Base-by-base conservation (phyloP, 2,113 vertebrate genomes). In the Tyrannus savana region DNA sequence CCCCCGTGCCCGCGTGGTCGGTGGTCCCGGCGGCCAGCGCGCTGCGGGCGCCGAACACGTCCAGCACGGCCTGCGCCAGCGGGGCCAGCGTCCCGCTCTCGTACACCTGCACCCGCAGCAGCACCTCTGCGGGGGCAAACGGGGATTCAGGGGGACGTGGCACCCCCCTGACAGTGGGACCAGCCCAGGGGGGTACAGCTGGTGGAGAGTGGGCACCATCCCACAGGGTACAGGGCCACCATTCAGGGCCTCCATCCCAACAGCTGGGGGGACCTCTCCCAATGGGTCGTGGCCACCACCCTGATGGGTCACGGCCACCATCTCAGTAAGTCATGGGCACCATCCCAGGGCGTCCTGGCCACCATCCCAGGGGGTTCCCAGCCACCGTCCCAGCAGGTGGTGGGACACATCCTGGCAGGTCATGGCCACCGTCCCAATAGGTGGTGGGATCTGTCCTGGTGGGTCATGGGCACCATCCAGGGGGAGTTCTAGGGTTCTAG, bases 71-170 rank as follows among this genome's bases (percentile, higher is more conserved):
- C 53, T 97, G 98, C 3, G 98, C 91, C 97, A 99, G 84, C 11
- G 99, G 99, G 4, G 98, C 98, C 90, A 99, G 98, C 71, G 99
- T 98, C 39, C 99, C 98, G 19, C 99, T 99, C 97, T 99, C 99
- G 2, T 99, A 99, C 68, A 99, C 99, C 96, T 99, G 99, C 67
- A 99, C 98, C 97, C 99, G 99, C 93, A 99, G 99, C 96, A 99
- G 98, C 94, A 99, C 98, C 96, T 99, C 99, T 99, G 98, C 0
- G 12, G 94, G 94, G 84, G 73, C 74, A 52, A 52, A 52, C 25
- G 25, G 50, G 50, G 25, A 14, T 14, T 50, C 12, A 50, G 49
- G 7, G 9, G 24, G 25, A 27, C 14, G 8, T 9, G 49, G 49
- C 25, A 50, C 14, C 49, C 24, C 24, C 49, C 49, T 8, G 4